Base-by-base conservation (phyloP, 1,140 invertebrate species). In the Calephelis virginiensis region DNA sequence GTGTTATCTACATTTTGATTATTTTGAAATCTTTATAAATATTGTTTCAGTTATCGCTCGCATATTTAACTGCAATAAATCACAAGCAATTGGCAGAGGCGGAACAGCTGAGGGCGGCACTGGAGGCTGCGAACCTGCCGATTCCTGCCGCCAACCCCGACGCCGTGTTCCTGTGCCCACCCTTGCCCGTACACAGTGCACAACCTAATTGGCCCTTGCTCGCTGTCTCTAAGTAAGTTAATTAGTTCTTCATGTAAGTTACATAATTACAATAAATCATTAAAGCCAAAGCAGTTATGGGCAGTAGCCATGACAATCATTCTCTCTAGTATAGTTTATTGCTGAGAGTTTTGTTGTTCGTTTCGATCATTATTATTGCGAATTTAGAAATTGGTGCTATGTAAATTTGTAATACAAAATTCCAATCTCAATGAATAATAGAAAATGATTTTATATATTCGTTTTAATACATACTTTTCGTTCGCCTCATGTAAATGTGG, bases 121-220 rank as follows among this genome's bases (percentile, higher is more conserved):
- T 97, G 60, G 93, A 93, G n/a, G 93, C 93, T 0, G 94, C 94
- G 28, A 92, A 93, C 6, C 93, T 94, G 56, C 90, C 94, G 37
- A 78, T 98, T n/a, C 96, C 96, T 0, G 93, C 95, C 48, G 85
- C 97, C 6, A 95, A 96, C 79, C 94, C 95, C 0, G 93, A 95
- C 77, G 97, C 98, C 0, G 92, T 93, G 64, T 93, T 98, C 48
- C 92, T 99, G 4, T 92, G 95, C 67, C 98, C 99, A 0, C 97
- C 97, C 0, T 93, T 96, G 28, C 98, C 99, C 0, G 95, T 99
- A 46, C 94, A 95, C 61, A 95, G 96, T 76, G 95, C 95, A 4
- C 97, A 98, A 85, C 95, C 94, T 50, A 99, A 99, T 85, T 99
- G 99, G 99, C 99, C 99, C 0, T 88, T 99, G 10, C 89, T 99